These are phyloP conservation scores for Anorthoa munda DNA, from an alignment of 2,888 invertebrate species.

Conservation along the genomic window DNA sequence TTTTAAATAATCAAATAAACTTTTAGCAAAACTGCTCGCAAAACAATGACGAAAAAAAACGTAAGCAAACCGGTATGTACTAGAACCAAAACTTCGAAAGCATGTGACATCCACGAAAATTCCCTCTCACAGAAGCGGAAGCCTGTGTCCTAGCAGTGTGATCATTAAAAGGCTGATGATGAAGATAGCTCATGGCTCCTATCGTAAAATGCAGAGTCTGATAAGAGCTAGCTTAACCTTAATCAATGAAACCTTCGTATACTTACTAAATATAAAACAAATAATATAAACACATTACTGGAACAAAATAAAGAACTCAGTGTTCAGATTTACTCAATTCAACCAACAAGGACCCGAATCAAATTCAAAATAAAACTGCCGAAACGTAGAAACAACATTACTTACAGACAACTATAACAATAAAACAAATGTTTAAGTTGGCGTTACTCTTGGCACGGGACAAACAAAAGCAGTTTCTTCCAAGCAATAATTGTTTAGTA, in stretches of 20 bases:
- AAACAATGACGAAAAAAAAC: too few species aligned
- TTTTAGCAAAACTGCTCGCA: too few species aligned
- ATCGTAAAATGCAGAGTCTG: too few species aligned
- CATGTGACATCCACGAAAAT: too few species aligned
- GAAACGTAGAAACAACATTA: constrained; percentile 18
- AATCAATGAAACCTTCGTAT: not conserved
- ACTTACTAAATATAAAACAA: not conserved
- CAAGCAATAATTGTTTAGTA: constrained; percentile 42
- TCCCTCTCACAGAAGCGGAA: too few species aligned
- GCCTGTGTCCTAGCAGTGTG: too few species aligned
- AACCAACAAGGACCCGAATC: not conserved
- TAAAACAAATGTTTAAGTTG: constrained; percentile 49
- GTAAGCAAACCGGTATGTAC: too few species aligned
- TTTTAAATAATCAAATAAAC: not conserved
- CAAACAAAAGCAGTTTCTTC: constrained; percentile 41
- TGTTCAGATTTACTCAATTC: not conserved
- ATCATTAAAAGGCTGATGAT: too few species aligned
- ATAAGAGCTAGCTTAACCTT: not conserved
- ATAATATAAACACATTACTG: not conserved
- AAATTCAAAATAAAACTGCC: constrained; percentile 26
- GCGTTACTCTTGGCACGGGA: constrained; percentile 35
- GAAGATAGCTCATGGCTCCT: not conserved
- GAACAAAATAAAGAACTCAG: not conserved
- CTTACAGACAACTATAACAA: constrained; percentile 24
- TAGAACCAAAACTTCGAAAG: too few species aligned